Conservation (phyloP, 64 coral and sea anemone genomes). For the Exaiptasia diaphana region DNA sequence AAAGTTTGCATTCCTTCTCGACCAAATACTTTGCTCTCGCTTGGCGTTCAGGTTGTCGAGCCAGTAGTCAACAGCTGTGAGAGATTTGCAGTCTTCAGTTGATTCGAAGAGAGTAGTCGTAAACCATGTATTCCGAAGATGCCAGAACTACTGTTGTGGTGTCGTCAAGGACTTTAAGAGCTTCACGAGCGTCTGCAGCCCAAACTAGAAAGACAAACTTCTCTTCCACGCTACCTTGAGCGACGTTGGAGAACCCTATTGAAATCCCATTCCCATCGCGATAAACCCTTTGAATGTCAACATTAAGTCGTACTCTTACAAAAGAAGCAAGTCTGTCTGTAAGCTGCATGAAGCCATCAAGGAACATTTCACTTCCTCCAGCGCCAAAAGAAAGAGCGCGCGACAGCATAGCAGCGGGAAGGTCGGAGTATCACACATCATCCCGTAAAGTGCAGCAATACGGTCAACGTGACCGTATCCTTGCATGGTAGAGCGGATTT, state of each 20-base stretch:
- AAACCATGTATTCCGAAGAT: conserved; percentile 10
- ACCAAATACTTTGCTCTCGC: conserved; percentile 16
- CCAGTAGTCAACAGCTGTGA: conserved; percentile 9
- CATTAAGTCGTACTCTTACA: not conserved
- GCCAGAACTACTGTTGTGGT: not conserved
- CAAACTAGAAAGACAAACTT: conserved; percentile 30
- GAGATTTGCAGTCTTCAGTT: not conserved
- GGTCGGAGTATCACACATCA: conserved; percentile 26
- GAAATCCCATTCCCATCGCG: not conserved
- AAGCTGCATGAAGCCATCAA: conserved; percentile 11
- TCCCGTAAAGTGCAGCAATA: conserved; percentile 4
- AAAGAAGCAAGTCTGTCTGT: not conserved
- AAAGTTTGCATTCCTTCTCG: not conserved
- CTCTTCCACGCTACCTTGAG: not conserved
- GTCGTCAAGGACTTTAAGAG: not conserved
- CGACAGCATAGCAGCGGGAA: not conserved
- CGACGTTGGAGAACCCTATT: not conserved
- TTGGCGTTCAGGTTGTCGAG: not conserved
- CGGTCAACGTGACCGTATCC: conserved; percentile 32
- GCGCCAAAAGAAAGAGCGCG: not conserved
- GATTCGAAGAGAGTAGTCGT: conserved; percentile 20
- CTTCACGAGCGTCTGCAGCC: not conserved
- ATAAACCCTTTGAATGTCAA: not conserved
- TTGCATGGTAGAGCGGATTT: conserved; percentile 47
- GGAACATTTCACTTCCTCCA: conserved; percentile 32